phyloP scores from a whole-genome alignment of 2,888 invertebrate genomes.

The Neoitamus cyanurus region DNA sequence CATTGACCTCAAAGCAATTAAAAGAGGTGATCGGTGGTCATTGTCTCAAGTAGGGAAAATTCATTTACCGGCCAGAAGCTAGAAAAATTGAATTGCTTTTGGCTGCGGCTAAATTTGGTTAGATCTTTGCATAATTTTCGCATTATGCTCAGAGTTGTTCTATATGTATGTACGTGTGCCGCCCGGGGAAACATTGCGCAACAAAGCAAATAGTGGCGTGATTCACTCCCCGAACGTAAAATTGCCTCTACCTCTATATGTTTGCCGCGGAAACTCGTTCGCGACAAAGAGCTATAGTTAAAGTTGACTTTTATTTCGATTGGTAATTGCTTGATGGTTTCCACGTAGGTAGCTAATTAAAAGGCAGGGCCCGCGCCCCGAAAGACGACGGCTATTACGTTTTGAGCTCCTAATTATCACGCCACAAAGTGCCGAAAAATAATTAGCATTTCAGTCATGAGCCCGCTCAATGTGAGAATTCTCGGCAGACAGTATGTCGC shows the following conservation, averaged over 20 bases:
- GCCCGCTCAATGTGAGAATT: not conserved
- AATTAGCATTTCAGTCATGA: slow-evolving; percentile 44
- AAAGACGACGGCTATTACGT: not conserved
- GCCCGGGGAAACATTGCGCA: not conserved
- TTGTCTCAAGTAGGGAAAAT: not conserved
- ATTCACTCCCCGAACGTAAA: not conserved
- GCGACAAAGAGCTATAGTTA: not conserved
- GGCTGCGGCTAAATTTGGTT: not conserved
- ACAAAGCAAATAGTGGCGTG: not conserved
- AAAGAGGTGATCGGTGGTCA: not conserved
- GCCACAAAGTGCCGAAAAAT: slow-evolving; percentile 40
- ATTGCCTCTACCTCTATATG: not conserved
- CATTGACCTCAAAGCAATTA: not conserved
- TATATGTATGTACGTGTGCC: not conserved
- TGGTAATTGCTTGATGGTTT: not conserved
- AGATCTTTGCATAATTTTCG: not conserved
- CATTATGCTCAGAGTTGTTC: not conserved
- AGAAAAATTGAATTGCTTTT: not conserved
- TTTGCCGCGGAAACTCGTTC: not conserved
- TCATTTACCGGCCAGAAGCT: not conserved
- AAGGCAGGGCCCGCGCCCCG: not conserved
- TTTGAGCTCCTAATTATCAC: slow-evolving; percentile 18
- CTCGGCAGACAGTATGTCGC: slow-evolving; percentile 48
- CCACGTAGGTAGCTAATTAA: not conserved
- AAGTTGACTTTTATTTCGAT: not conserved